Evolutionary conservation across 2,113 vertebrate genomes (phyloP).

Genomic region (Cisticola juncidis): DNA sequence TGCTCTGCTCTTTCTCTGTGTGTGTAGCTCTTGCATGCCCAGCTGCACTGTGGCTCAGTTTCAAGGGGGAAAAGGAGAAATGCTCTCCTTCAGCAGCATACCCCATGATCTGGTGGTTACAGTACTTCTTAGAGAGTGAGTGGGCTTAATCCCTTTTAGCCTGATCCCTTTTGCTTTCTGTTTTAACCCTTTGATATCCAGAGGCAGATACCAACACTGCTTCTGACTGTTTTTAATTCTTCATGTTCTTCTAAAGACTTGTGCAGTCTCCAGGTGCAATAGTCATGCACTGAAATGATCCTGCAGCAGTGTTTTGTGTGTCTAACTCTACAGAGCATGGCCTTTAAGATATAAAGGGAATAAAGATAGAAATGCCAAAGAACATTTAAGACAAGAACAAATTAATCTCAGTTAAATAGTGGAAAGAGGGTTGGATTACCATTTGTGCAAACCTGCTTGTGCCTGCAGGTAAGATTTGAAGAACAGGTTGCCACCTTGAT

Average conservation of each 20-base stretch:
- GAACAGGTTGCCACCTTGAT: background rate
- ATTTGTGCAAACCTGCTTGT: background rate
- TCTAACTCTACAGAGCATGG: background rate
- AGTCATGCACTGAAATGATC: background rate
- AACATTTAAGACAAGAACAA: background rate
- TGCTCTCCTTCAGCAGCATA: background rate
- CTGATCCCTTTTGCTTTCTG: background rate
- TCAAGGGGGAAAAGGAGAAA: background rate
- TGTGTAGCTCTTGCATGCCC: background rate
- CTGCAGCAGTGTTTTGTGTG: background rate
- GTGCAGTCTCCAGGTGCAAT: background rate
- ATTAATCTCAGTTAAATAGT: background rate
- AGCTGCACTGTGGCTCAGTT: background rate
- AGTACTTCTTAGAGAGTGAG: background rate
- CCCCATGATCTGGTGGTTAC: background rate
- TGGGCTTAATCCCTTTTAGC: background rate
- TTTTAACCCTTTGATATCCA: background rate
- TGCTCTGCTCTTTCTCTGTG: background rate
- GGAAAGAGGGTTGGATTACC: background rate
- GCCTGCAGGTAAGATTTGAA: background rate
- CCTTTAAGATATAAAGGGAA: background rate
- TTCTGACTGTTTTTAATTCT: background rate
- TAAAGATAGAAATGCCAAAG: background rate
- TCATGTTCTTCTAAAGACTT: background rate
- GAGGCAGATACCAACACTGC: background rate